Percentiles rank a stretch among this genome's conserved stretches.
Evolutionary conservation across 1,140 invertebrate species (phyloP).

Genomic region (Trachymyrmex septentrionalis): DNA sequence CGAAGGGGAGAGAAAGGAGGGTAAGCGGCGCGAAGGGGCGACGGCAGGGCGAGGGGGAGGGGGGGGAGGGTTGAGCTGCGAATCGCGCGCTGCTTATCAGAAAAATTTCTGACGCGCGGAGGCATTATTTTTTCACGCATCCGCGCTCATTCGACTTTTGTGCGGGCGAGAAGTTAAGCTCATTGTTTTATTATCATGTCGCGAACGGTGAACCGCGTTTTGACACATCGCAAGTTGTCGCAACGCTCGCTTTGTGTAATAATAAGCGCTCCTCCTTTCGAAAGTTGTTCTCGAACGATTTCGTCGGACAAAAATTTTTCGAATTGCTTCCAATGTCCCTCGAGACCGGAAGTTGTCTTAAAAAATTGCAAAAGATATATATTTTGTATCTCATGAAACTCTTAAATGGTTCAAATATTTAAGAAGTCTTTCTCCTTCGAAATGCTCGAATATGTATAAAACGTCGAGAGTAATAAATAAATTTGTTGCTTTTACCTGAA

Average conservation of each 20-base stretch:
- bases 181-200: conserved; percentile 44
- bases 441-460: background rate
- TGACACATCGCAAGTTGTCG: background rate
- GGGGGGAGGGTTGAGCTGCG: too few relatives aligned
- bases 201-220: conserved; percentile 1
- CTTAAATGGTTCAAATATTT: background rate
- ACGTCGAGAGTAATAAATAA: background rate
- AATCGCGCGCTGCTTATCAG: conserved; percentile 65
- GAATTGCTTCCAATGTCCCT: background rate
- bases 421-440: background rate
- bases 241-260: background rate
- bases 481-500: background rate
- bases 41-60: too few relatives aligned
- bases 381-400: background rate
- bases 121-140: conserved; percentile 65
- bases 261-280: background rate
- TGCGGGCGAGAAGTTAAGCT: conserved; percentile 45
- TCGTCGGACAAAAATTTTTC: background rate
- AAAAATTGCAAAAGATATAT: background rate
- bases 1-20: conserved; percentile 23
- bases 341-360: background rate
- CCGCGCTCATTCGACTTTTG: conserved; percentile 41
- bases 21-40: conserved; percentile 32
- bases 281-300: background rate
- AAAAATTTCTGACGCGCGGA: conserved; percentile 67